Evolutionary conservation across 2,113 vertebrate species (phyloP).

Genomic region (Zingel zingel): DNA sequence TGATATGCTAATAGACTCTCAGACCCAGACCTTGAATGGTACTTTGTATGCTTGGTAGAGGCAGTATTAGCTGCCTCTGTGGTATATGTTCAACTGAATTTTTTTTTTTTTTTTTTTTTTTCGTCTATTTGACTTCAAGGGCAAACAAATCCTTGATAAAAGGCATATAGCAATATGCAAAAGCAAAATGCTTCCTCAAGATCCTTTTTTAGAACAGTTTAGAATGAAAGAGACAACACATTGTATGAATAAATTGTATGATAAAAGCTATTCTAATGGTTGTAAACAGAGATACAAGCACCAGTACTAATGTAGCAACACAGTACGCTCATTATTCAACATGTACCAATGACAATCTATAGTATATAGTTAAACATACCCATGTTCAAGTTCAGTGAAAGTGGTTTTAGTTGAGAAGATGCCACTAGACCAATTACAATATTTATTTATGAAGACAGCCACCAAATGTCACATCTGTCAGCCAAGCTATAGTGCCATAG

Average conservation of each 20-base stretch:
- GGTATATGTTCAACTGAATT: background rate
- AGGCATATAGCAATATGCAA: background rate
- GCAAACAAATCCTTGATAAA: background rate
- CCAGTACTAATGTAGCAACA: background rate
- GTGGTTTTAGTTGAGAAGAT: background rate
- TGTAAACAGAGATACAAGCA: background rate
- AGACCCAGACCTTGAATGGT: slow-evolving; percentile 16
- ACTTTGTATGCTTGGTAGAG: slow-evolving; percentile 16
- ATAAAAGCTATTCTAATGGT: background rate
- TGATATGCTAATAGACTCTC: slow-evolving; percentile 41
- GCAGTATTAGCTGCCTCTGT: background rate
- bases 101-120: background rate
- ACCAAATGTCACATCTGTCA: slow-evolving; percentile 37
- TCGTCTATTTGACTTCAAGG: background rate
- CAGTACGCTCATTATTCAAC: background rate
- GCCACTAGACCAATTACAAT: background rate
- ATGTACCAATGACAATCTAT: background rate
- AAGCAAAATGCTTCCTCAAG: background rate
- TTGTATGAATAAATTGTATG: background rate
- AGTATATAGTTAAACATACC: background rate
- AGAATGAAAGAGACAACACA: background rate
- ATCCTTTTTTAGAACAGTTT: background rate
- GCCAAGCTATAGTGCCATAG: background rate
- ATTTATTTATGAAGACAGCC: background rate
- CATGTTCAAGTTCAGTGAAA: background rate